Evolutionary conservation across 2,888 invertebrate species (phyloP).

Genomic region (Pachycephus smyrnensis): DNA sequence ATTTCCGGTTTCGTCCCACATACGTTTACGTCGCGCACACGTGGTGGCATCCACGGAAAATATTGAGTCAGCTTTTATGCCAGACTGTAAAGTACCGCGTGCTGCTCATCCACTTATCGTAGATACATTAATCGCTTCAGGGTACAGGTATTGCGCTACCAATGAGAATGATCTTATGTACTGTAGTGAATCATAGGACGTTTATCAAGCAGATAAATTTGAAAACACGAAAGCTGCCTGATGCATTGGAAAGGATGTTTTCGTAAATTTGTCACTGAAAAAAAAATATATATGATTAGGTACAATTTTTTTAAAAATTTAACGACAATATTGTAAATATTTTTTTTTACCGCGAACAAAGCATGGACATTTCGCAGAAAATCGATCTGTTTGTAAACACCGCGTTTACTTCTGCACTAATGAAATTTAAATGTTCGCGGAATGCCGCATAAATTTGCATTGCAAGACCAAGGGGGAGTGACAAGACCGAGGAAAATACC

Average conservation of each 20-base stretch:
- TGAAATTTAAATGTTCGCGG: not conserved
- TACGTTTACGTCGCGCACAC: not conserved
- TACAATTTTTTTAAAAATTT: no score
- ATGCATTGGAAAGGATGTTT: not conserved
- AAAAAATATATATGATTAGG: not conserved
- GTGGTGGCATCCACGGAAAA: not conserved
- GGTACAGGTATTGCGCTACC: not conserved
- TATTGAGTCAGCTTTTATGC: not conserved
- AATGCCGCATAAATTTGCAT: not conserved
- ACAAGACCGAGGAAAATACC: not conserved
- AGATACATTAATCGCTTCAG: not conserved
- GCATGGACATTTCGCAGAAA: not conserved
- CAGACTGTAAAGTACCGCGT: not conserved
- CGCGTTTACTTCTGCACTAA: not conserved
- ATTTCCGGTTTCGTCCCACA: not conserved
- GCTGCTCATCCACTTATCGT: not conserved
- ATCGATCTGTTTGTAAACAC: not conserved
- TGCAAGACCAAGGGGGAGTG: not conserved
- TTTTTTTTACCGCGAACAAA: not conserved
- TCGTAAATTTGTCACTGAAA: not conserved
- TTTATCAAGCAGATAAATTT: not conserved
- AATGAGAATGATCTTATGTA: not conserved
- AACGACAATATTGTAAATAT: not conserved
- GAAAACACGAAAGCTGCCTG: not conserved
- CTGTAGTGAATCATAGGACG: not conserved